A percentile compares a stretch with the other conserved stretches of the same genome.
Conservation (phyloP, 2,113 vertebrate genomes). For the Mirounga angustirostris region DNA sequence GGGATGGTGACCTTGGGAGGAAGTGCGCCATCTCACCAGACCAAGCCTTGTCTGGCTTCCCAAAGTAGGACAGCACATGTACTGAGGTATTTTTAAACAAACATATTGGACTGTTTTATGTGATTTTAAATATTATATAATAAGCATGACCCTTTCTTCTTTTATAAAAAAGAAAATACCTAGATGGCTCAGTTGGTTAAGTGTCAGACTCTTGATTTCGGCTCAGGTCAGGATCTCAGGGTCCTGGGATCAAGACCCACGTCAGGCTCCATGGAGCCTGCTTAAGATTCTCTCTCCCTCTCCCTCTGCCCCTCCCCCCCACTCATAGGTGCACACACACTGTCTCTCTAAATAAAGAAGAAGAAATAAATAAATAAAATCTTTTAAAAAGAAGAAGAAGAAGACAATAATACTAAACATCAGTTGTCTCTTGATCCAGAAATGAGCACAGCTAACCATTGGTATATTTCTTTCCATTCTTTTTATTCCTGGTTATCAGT, state of each 20-base stretch:
- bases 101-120: background rate
- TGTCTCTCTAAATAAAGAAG: background rate
- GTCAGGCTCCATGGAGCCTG: background rate
- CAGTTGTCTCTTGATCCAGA: background rate
- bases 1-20: background rate
- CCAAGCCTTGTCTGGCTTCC: background rate
- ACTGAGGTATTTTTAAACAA: slow-evolving; percentile 26
- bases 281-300: background rate
- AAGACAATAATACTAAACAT: background rate
- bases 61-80: background rate
- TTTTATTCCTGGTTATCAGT: background rate
- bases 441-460: background rate
- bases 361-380: too few species aligned
- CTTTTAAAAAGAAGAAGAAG: background rate
- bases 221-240: background rate
- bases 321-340: background rate
- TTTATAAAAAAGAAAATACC: slow-evolving; percentile 17
- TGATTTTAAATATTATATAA: slow-evolving; percentile 19
- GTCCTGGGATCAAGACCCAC: background rate
- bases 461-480: background rate
- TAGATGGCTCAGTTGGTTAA: background rate
- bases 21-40: background rate
- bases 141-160: background rate
- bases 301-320: background rate
- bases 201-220: background rate